A percentile compares a stretch with the other conserved stretches of the same genome.
Evolutionary conservation across 1,140 invertebrate genomes (phyloP).

Genomic region (Oscheius sp.): DNA sequence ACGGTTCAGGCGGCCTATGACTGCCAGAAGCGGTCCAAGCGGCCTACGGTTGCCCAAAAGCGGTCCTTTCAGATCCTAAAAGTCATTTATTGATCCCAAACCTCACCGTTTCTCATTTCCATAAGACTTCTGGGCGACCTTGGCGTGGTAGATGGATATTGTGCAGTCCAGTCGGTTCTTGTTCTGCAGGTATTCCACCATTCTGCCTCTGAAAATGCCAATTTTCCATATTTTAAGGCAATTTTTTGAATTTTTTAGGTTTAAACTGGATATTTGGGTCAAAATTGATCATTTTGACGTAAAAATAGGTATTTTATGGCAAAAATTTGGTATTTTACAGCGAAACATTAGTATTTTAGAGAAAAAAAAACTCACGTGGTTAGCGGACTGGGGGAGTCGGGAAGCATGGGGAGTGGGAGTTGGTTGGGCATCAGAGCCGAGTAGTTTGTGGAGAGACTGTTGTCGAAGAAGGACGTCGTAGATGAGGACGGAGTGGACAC

Average conservation of each 20-base stretch:
- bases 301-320: too few relatives aligned
- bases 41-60: too few relatives aligned
- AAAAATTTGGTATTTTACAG: too few relatives aligned
- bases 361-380: too few relatives aligned
- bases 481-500: constrained; percentile 5
- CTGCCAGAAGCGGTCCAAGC: too few relatives aligned
- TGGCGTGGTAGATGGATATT: constrained; percentile 93
- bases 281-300: too few relatives aligned
- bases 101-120: constrained; percentile 89
- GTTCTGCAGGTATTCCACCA: constrained; percentile 54
- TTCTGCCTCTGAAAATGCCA: constrained; percentile 38
- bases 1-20: background rate
- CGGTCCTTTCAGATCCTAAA: background rate
- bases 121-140: constrained; percentile 97
- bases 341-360: too few relatives aligned
- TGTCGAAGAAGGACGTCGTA: background rate
- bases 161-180: constrained; percentile 49
- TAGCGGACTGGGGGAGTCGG: background rate
- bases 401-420: background rate
- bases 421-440: background rate
- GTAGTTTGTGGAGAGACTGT: background rate
- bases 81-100: background rate
- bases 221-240: background rate
- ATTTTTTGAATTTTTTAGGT: too few relatives aligned
- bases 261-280: too few relatives aligned